Percentiles rank a stretch among this genome's conserved stretches.
Evolutionary conservation across 2,797 vertebrate genomes (phyloP).

Genomic region (Lutjanus argentimaculatus): DNA sequence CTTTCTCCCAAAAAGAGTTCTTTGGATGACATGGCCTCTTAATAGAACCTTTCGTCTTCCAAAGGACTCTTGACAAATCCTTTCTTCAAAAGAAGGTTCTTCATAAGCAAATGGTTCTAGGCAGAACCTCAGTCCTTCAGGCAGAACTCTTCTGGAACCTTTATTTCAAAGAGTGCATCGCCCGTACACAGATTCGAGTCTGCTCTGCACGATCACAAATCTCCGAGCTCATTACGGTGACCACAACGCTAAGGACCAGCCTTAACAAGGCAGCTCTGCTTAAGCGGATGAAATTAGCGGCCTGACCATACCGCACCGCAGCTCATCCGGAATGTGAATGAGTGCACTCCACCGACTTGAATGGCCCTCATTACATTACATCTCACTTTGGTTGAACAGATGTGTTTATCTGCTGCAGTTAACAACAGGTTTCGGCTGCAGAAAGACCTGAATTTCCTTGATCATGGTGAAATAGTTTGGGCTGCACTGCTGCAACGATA

Average conservation of each 20-base stretch:
- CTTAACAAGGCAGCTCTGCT: constrained; percentile 69
- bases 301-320: constrained; percentile 52
- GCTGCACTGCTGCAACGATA: neutral
- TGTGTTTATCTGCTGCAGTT: constrained; percentile 34
- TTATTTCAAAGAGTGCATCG: neutral
- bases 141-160: too few species aligned
- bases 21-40: too few species aligned
- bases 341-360: constrained; percentile 46
- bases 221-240: constrained; percentile 74
- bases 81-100: too few species aligned
- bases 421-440: neutral
- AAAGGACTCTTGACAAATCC: too few species aligned
- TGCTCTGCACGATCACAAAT: constrained; percentile 41
- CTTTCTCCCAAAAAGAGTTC: too few species aligned
- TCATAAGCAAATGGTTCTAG: too few species aligned
- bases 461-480: constrained; percentile 1
- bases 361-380: constrained; percentile 46
- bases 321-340: constrained; percentile 53
- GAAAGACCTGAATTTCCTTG: constrained; percentile 6
- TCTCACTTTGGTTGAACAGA: constrained; percentile 33
- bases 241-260: constrained; percentile 39
- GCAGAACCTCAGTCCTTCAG: too few species aligned
- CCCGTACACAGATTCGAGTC: neutral
- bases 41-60: too few species aligned
- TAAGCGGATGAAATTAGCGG: constrained; percentile 71